Conservation (phyloP, 2,797 vertebrate genomes). For the Petrocephalus schoutedeni region DNA sequence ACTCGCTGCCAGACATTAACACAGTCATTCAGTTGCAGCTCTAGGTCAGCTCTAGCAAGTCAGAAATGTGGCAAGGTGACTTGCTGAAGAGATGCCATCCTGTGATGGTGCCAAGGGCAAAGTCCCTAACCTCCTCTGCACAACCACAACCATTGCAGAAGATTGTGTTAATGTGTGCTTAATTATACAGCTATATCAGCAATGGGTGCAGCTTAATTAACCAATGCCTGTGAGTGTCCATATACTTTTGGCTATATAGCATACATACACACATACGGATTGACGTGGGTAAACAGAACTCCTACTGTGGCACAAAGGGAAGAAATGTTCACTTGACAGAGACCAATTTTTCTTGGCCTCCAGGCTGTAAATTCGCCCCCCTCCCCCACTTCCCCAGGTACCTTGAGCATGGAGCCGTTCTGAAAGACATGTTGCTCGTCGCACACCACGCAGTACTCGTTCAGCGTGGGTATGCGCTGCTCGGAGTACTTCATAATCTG, state of each 20-base stretch:
- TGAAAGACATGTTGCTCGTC: conserved; percentile 99
- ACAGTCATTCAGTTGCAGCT: neutral
- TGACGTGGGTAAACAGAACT: neutral
- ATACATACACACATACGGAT: neutral
- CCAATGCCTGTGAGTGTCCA: neutral
- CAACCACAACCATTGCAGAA: neutral
- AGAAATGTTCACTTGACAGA: neutral
- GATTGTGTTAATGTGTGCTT: neutral
- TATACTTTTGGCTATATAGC: neutral
- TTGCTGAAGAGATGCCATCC: neutral
- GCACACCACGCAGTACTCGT: conserved; percentile 97
- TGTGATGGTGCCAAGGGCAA: neutral
- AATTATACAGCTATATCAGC: neutral
- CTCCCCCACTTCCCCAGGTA: conserved; percentile 38
- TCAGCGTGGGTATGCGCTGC: conserved; percentile 93
- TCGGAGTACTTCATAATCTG: conserved; percentile 99
- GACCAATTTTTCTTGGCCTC: neutral
- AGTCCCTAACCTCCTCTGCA: neutral
- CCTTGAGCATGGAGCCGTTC: conserved; percentile 99
- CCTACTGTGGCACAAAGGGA: neutral
- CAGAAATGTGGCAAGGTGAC: neutral
- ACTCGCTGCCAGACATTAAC: neutral
- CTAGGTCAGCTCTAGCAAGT: neutral
- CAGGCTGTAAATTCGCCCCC: neutral
- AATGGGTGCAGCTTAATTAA: neutral